Evolutionary conservation across 35 echinoderm and acorn worm genomes (phyloP), one percentile per base, ranked within the genome.

Genomic region (Apostichopus californicus): DNA sequence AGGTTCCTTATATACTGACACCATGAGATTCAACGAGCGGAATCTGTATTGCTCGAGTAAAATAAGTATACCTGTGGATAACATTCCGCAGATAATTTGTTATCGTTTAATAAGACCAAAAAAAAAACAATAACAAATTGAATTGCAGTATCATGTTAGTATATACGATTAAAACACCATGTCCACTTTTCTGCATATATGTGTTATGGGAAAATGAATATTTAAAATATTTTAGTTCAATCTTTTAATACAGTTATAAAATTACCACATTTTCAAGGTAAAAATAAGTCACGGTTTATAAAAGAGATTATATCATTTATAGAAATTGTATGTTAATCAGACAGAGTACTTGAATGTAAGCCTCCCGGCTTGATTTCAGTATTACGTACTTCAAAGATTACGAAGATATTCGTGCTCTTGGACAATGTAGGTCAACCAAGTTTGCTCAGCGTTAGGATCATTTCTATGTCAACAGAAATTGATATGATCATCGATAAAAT

Each of bases 1-100:
- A 89, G 5, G 64, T 89, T 89, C 68, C 86, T 26, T 55, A 53
- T 46, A 46, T 20, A 64, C 34, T 34, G 68, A 72, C 46, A 73
- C 23, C 86, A 89, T n/a, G 71, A 75, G 71, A 75, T 75, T 22
- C 28, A 52, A 34, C 80, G 71, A 18, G 0, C 14, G 14, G 71
- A 20, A n/a, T 75, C n/a, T 75, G 17, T 18, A 22, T 75, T 75
- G 15, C 71, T 75, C 12, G 71, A 75, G 21, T 75, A 75, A 18
- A 75, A 22, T 73, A 18, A 15, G 34, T 57, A 52, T 82, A 57
- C 34, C 55, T 57, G 80, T 82, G 46, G 80, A 82, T 82, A 57
- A 57, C 80, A 82, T 82, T 53, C 34, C 80, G 55, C 21, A 57
- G 34, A 57, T 52, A 57, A 53, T 57, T 14, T 57, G 2, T 57